phyloP scores from a whole-genome alignment of 2,113 vertebrate species.

The Colaptes auratus region DNA sequence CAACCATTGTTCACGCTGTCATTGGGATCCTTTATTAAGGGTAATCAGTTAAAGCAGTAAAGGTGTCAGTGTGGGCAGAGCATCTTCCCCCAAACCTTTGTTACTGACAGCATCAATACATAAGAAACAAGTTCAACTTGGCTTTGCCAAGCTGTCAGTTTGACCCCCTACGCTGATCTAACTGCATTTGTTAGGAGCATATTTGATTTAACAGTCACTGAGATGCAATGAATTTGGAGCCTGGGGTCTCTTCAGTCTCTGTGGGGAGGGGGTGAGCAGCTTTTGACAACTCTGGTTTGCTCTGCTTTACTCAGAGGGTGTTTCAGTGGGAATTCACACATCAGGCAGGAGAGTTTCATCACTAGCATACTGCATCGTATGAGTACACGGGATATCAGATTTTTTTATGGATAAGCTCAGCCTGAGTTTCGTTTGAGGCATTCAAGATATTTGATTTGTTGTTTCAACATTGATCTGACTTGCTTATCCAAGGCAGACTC shows the following conservation, averaged over 20 bases:
- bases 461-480: background rate
- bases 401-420: background rate
- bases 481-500: slow-evolving; percentile 20
- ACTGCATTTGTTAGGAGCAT: background rate
- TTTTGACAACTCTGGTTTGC: background rate
- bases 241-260: accelerated
- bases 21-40: background rate
- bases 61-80: background rate
- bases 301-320: background rate
- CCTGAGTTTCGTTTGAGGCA: background rate
- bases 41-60: background rate
- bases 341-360: background rate
- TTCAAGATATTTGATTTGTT: background rate
- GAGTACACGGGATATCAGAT: background rate
- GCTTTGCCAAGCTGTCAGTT: background rate
- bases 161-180: accelerated
- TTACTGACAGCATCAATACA: background rate
- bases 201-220: background rate
- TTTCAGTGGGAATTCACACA: background rate
- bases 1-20: background rate
- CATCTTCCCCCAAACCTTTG: background rate
- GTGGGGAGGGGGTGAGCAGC: background rate
- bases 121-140: background rate
- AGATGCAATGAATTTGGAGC: background rate
- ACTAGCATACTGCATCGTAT: background rate